Percentiles rank a stretch among this genome's conserved stretches.
Conservation (phyloP, 2,888 invertebrate genomes). For the Lapara coniferarum region DNA sequence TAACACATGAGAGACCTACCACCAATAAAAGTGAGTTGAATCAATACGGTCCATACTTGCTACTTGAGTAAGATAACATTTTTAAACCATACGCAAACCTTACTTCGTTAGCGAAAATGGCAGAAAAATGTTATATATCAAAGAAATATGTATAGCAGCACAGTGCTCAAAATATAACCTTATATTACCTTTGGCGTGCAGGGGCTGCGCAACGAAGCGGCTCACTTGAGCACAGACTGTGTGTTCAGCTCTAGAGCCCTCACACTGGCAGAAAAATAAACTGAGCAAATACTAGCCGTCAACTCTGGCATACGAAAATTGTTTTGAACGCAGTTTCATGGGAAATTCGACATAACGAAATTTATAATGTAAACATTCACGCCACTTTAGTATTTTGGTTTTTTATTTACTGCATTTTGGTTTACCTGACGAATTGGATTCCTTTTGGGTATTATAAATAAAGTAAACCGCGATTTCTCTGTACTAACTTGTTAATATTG, state of each 20-base stretch:
- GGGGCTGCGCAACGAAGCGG: slow-evolving; percentile 60
- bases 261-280: slow-evolving; percentile 71
- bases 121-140: slow-evolving; percentile 13
- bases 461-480: neutral
- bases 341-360: slow-evolving; percentile 17
- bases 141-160: slow-evolving; percentile 39
- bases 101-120: slow-evolving; percentile 3
- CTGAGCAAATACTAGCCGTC: slow-evolving; percentile 70
- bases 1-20: too few relatives aligned
- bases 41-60: too few relatives aligned
- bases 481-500: too few relatives aligned
- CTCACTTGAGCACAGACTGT: slow-evolving; percentile 68
- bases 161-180: slow-evolving; percentile 62
- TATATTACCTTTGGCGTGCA: slow-evolving; percentile 65
- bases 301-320: slow-evolving; percentile 61
- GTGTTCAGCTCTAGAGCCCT: slow-evolving; percentile 71
- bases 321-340: slow-evolving; percentile 52
- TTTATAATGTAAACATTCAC: slow-evolving; percentile 38
- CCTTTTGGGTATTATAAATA: neutral
- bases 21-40: too few relatives aligned
- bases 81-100: neutral
- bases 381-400: slow-evolving; percentile 3
- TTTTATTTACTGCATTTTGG: neutral
- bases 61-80: neutral
- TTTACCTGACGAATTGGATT: neutral